These are phyloP conservation scores for Oxytorus armatus DNA, from an alignment of 2,888 invertebrate genomes.

Conservation along the genomic window DNA sequence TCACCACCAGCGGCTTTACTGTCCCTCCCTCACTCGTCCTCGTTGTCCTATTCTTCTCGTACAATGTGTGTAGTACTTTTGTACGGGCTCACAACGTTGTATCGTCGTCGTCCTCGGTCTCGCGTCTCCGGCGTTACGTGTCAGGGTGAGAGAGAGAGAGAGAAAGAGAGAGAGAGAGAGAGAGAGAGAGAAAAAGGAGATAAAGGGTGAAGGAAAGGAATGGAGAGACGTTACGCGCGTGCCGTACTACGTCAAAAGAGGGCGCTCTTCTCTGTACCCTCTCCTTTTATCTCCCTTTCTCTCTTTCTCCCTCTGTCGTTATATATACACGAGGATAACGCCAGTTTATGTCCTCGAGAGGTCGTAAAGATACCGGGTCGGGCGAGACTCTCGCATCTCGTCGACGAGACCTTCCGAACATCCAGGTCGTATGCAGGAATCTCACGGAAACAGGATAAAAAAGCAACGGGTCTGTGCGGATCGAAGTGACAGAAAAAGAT, in stretches of 20 bases:
- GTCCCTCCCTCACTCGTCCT: no score
- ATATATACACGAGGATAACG: constrained; percentile 76
- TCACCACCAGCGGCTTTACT: background rate
- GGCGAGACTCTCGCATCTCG: constrained; percentile 63
- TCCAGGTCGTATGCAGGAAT: constrained; percentile 28
- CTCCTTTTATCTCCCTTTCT: no score
- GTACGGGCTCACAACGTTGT: no score
- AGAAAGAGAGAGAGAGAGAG: background rate
- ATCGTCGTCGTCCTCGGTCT: constrained; percentile 12
- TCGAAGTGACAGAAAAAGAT: constrained; percentile 3
- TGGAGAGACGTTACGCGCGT: constrained; percentile 29
- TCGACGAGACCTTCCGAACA: constrained; percentile 12
- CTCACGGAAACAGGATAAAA: background rate
- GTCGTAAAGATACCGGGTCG: constrained; percentile 78
- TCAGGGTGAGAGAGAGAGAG: constrained; percentile 17
- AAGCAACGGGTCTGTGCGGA: background rate
- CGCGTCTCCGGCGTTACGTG: constrained; percentile 23
- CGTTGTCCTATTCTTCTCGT: no score
- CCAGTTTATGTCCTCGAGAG: constrained; percentile 78
- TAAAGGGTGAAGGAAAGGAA: constrained; percentile 13
- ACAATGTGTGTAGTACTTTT: no score
- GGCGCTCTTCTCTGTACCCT: background rate
- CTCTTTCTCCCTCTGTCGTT: constrained; percentile 12
- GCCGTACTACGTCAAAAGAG: background rate
- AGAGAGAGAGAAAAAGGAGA: constrained; percentile 27